Evolutionary conservation across 2,113 vertebrate genomes (phyloP).

Genomic region (Promerops cafer): DNA sequence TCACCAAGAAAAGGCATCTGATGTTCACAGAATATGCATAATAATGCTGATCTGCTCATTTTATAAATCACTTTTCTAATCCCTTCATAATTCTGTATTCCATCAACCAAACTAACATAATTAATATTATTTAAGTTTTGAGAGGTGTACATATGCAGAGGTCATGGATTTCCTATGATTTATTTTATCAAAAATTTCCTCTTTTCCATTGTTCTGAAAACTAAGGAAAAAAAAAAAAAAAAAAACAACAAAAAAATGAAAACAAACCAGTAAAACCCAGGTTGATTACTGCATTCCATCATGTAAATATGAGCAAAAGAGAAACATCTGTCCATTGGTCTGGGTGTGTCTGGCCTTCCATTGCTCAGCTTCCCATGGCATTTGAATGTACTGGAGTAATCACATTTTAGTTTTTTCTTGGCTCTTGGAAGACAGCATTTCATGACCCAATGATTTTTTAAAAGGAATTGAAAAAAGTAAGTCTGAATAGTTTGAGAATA

Average conservation of each 20-base stretch:
- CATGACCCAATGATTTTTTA: slow-evolving; percentile 42
- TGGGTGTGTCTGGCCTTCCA: background rate
- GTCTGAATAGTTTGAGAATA: slow-evolving; percentile 47
- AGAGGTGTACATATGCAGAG: background rate
- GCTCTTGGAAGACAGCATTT: slow-evolving; percentile 44
- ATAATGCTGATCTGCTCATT: background rate
- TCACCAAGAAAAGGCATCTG: background rate
- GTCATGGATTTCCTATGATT: background rate
- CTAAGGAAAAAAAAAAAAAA: background rate
- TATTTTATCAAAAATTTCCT: background rate
- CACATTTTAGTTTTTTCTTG: slow-evolving; percentile 17
- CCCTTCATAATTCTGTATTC: background rate
- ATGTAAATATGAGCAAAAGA: slow-evolving; percentile 1
- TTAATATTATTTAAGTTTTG: background rate
- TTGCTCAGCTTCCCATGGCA: background rate
- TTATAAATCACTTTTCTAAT: background rate
- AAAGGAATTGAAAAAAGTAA: slow-evolving; percentile 22
- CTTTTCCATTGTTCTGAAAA: background rate
- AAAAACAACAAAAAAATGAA: too few relatives aligned
- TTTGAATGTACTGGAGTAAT: background rate
- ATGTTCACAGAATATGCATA: background rate
- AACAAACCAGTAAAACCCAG: too few relatives aligned
- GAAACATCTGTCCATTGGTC: background rate
- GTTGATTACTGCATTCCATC: background rate
- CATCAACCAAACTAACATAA: background rate